phyloP scores from a whole-genome alignment of 2,797 vertebrate genomes.

The Sarcoramphus papa region DNA sequence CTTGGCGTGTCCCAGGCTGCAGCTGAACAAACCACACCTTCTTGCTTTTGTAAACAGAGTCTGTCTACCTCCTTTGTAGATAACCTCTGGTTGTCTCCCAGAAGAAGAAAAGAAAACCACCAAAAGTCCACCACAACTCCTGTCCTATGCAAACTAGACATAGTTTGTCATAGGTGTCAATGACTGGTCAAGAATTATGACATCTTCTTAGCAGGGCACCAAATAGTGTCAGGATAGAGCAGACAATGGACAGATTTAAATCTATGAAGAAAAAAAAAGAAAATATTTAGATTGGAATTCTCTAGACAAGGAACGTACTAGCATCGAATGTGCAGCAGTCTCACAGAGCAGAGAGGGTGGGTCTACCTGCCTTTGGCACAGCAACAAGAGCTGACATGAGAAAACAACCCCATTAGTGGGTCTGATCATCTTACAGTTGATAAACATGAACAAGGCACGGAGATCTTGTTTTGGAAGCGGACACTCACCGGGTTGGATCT shows the following conservation, averaged over 20 bases:
- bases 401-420: not conserved
- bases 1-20: not conserved
- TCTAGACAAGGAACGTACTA: not conserved
- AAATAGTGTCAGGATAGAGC: conserved; percentile 87
- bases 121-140: not conserved
- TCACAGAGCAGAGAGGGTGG: not conserved
- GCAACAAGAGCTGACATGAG: not conserved
- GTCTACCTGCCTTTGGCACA: not conserved
- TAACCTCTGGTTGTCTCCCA: not conserved
- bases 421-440: not conserved
- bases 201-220: conserved; percentile 79
- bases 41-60: not conserved
- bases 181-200: not conserved
- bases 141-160: not conserved
- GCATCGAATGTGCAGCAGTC: not conserved
- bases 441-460: not conserved
- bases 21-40: not conserved
- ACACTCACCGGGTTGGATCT: conserved; percentile 88
- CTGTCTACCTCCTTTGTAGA: not conserved
- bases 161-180: not conserved
- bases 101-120: not conserved
- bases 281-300: not conserved
- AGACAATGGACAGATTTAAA: conserved; percentile 93
- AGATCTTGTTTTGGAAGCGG: not conserved
- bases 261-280: conserved; percentile 65